These are phyloP conservation scores for Heliconius nattereri DNA, from an alignment of 1,140 invertebrate species.

Conservation along the genomic window DNA sequence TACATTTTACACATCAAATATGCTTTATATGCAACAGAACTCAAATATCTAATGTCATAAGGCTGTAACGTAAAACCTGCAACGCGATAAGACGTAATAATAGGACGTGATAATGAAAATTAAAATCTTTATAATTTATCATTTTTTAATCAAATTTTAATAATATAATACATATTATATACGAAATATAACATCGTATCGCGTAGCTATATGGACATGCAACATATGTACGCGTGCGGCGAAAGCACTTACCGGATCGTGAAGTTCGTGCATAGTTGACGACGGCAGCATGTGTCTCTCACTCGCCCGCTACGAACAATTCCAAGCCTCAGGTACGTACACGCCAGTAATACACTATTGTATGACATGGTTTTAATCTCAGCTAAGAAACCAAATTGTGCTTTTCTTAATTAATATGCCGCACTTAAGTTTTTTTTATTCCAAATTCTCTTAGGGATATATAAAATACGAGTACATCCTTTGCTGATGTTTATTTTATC, in stretches of 20 bases:
- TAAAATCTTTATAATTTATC: not conserved
- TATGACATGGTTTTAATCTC: slow-evolving; percentile 16
- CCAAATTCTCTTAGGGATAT: not conserved
- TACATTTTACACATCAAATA: slow-evolving; percentile 30
- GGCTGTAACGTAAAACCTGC: slow-evolving; percentile 25
- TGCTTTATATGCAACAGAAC: slow-evolving; percentile 38
- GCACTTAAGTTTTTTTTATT: not conserved
- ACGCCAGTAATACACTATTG: slow-evolving; percentile 16
- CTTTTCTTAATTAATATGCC: not conserved
- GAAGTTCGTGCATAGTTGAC: slow-evolving; percentile 80
- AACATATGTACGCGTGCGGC: slow-evolving; percentile 44
- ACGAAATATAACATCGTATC: slow-evolving; percentile 37
- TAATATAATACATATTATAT: not conserved
- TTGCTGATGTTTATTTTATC: too few species aligned
- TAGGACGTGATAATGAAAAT: not conserved
- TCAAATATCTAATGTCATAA: slow-evolving; percentile 37
- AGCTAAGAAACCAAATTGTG: not conserved
- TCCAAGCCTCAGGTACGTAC: slow-evolving; percentile 47
- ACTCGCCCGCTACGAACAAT: slow-evolving; percentile 66
- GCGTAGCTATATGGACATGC: slow-evolving; percentile 42
- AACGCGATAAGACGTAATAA: slow-evolving; percentile 30
- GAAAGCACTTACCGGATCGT: slow-evolving; percentile 77
- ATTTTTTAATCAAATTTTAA: too few species aligned
- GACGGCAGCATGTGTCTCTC: slow-evolving; percentile 79
- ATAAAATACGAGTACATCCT: not conserved